Evolutionary conservation across 2,797 vertebrate species (phyloP).

Genomic region (Gymnodraco acuticeps): DNA sequence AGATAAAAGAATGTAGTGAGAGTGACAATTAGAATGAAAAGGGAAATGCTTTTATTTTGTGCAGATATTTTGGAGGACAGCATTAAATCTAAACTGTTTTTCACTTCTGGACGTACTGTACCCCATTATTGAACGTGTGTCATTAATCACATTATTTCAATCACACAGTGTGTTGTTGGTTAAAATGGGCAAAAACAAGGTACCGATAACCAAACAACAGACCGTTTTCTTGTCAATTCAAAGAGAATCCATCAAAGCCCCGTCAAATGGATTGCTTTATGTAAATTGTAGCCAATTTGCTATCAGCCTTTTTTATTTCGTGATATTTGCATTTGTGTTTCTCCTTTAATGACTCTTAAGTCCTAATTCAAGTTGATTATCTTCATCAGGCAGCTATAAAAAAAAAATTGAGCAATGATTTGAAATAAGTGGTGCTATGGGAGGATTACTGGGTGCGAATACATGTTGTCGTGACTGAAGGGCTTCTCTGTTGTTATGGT

Average conservation of each 20-base stretch:
- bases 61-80: conserved; percentile 66
- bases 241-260: conserved; percentile 46
- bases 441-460: conserved; percentile 80
- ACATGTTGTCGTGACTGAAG: conserved; percentile 70
- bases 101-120: conserved; percentile 64
- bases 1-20: conserved; percentile 63
- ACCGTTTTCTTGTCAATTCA: conserved; percentile 57
- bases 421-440: conserved; percentile 38
- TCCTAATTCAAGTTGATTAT: conserved; percentile 49
- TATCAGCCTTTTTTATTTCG: conserved; percentile 42
- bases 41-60: conserved; percentile 76
- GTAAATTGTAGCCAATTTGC: conserved; percentile 44
- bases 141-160: conserved; percentile 72
- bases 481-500: conserved; percentile 49
- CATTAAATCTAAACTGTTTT: conserved; percentile 72
- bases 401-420: conserved; percentile 50
- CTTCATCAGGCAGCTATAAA: conserved; percentile 30
- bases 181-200: conserved; percentile 46
- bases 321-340: conserved; percentile 51
- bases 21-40: conserved; percentile 71
- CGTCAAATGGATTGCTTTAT: conserved; percentile 37
- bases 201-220: conserved; percentile 52
- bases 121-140: conserved; percentile 64
- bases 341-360: conserved; percentile 30
- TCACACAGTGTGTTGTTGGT: conserved; percentile 30